These are phyloP conservation scores for Rhynchophorus ferrugineus DNA, from an alignment of 1,140 invertebrate genomes.

Conservation along the genomic window DNA sequence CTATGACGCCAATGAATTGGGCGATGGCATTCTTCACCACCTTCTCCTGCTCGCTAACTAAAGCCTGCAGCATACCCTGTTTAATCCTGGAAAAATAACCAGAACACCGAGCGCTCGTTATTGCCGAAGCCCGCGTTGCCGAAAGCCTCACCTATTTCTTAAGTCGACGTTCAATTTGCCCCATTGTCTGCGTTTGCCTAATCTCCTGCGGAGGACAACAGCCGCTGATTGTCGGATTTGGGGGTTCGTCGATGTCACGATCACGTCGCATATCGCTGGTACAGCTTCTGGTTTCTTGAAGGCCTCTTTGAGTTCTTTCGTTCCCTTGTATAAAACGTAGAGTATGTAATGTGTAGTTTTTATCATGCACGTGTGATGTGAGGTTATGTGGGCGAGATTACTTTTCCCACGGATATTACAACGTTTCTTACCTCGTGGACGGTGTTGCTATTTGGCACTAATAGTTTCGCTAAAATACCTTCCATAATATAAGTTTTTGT, in stretches of 20 bases:
- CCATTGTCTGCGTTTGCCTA: conserved; percentile 55
- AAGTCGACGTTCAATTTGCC: conserved; percentile 46
- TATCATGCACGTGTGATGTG: conserved; percentile 29
- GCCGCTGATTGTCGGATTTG: conserved; percentile 63
- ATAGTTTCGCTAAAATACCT: conserved; percentile 45
- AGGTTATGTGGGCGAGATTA: conserved; percentile 28
- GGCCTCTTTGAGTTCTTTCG: conserved; percentile 52
- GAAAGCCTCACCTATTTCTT: conserved; percentile 42
- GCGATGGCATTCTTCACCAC: conserved; percentile 56
- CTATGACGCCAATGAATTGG: conserved; percentile 58
- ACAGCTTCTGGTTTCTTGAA: conserved; percentile 56
- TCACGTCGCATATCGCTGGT: conserved; percentile 49
- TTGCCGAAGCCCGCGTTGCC: neutral
- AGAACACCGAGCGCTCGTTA: conserved; percentile 7
- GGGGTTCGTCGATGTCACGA: conserved; percentile 46
- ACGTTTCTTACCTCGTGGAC: conserved; percentile 51
- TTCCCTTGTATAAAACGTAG: conserved; percentile 46
- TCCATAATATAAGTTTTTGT: conserved; percentile 48
- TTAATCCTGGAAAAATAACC: conserved; percentile 48
- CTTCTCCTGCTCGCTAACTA: conserved; percentile 54
- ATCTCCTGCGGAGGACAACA: conserved; percentile 53
- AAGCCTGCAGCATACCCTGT: conserved; percentile 47
- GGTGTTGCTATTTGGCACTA: conserved; percentile 45
- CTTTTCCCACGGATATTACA: no score
- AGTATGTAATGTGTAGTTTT: conserved; percentile 11